These are phyloP conservation scores for Hemicordylus capensis DNA, from an alignment of 2,113 vertebrate genomes.

Conservation along the genomic window DNA sequence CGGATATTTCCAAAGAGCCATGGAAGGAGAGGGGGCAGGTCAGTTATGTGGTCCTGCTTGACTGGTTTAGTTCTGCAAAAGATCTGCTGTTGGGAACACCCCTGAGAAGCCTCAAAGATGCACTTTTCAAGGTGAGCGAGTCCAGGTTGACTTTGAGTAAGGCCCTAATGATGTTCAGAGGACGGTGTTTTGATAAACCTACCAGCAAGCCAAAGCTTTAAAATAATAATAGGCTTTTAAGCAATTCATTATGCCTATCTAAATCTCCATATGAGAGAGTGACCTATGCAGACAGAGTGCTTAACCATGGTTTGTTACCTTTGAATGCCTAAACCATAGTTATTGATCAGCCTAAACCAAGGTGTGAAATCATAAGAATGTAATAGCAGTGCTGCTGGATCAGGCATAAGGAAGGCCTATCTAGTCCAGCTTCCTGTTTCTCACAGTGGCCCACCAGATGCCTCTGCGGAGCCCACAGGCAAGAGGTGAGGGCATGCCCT, in stretches of 20 bases:
- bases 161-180: not conserved
- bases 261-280: not conserved
- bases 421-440: no score
- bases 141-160: conserved; percentile 13
- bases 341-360: not conserved
- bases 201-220: not conserved
- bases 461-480: no score
- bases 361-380: no score
- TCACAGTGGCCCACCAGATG: no score
- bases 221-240: not conserved
- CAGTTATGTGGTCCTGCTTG: conserved; percentile 90
- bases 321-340: not conserved
- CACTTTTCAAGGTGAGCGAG: conserved; percentile 89
- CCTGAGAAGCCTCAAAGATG: conserved; percentile 95
- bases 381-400: no score
- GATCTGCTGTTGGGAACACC: conserved; percentile 90
- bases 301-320: not conserved
- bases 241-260: not conserved
- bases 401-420: no score
- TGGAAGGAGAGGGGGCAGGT: conserved; percentile 87
- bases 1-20: conserved; percentile 83
- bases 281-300: not conserved
- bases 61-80: conserved; percentile 92
- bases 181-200: not conserved
- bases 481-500: no score